Evolutionary conservation across 2,797 vertebrate genomes (phyloP), one percentile per base, ranked within the genome.

Genomic region (Leptodactylus fallax): DNA sequence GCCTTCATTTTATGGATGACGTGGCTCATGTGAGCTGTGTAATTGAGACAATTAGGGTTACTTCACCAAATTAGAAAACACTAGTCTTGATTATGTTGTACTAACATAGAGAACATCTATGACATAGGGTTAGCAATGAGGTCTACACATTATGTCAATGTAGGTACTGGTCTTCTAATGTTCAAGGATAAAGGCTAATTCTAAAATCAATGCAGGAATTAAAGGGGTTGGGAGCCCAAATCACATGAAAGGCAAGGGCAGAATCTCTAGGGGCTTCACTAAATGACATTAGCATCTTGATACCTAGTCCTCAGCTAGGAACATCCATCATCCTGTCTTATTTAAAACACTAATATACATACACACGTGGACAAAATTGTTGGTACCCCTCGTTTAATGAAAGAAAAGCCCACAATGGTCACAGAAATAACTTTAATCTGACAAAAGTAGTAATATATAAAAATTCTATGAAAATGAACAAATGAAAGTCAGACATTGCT

Each of bases 21-120:
- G 7, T 16, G 27, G 36, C 69, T 47, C 69, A 47, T 45, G 21
- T 76, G 17, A 53, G 10, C 51, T 16, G 12, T 49, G 47, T 7
- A 76, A 76, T 53, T 76, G 72, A 74, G 10, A 53, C 72, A 76
- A 76, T 53, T 53, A 76, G 36, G 17, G 10, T 51, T 76, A 76
- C 47, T 53, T 76, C 72, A 23, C n/a, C 19, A 53, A 19, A 23
- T 76, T 53, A 23, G 9, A 19, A 19, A 23, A 65, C 36, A n/a
- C 6, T 76, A 21, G 71, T 49, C 45, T 74, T 36, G 27, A 71
- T 71, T 72, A 72, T 49, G 71, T 53, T 53, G 10, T 53, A 51
- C 14, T 11, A 53, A 76, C n/a, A 23, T 23, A 74, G 71, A 10
- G 21, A 76, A 76, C n/a, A 7, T 23, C 10, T 51, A 53, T 53